Evolutionary conservation across 2,797 vertebrate species (phyloP), one percentile per base, ranked within the genome.

Genomic region (Cyclura pinguis): DNA sequence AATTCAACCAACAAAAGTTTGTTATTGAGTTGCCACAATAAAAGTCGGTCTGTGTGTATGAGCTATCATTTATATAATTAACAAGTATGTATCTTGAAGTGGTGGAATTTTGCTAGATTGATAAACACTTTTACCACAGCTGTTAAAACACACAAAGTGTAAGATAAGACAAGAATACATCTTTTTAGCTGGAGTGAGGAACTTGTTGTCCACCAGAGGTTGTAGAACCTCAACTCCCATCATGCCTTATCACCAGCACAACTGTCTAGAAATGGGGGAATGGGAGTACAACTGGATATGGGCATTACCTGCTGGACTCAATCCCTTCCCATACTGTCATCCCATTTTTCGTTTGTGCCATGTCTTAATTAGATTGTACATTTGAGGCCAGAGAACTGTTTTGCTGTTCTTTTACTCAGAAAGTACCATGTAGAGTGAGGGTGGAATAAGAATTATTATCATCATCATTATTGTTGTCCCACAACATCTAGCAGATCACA

Each of bases 1-100:
- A 29, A 55, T 50, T 77, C 78, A 50, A 32, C 81, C 78, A 78
- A 14, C 81, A 94, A 42, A 77, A 76, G 5, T 38, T 10, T 3
- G 9, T 38, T 12, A 91, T 64, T 91, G 50, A 35, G 22, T 55
- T 91, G 82, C 47, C 35, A 83, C 74, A 67, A 74, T 64, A 74
- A 59, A 88, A 57, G 8, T 42, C 57, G 14, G 10, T 35, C 9
- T 87, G 18, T 52, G 76, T 50, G n/a, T 27, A 6, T n/a, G 84
- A 18, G 9, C 42, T 20, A n/a, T 38, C 76, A 59, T 29, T 42
- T 42, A 16, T 32, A 14, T 77, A 78, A 62, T 62, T 50, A 42
- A 18, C 32, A 20, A 47, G 38, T 59, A 42, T 38, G 16, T 62
- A 22, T 55, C 22, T 81, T 32, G 10, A 4, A 50, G 6, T 7